Percentiles rank a stretch among this genome's conserved stretches.
Conservation (phyloP, 2,797 vertebrate genomes). For the Enteromius fasciolatus region DNA sequence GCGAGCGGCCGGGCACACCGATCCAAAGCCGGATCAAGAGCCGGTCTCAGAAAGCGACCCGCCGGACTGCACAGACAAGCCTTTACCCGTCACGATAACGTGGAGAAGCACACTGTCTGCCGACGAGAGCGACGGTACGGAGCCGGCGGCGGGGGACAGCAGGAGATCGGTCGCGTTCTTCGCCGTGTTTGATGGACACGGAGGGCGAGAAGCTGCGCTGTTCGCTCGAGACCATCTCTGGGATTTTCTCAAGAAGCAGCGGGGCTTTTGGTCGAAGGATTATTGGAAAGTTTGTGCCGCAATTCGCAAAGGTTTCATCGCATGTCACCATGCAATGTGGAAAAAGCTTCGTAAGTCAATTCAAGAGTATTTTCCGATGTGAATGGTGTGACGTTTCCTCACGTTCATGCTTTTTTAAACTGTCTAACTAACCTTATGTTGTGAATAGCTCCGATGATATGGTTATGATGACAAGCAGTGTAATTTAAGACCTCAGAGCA, state of each 20-base stretch:
- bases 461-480: background rate
- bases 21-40: slow-evolving; percentile 38
- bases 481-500: background rate
- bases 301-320: slow-evolving; percentile 92
- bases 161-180: slow-evolving; percentile 83
- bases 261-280: slow-evolving; percentile 88
- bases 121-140: slow-evolving; percentile 57
- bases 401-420: background rate
- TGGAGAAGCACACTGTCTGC: slow-evolving; percentile 69
- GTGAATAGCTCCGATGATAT: background rate
- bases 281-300: slow-evolving; percentile 89
- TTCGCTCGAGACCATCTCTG: slow-evolving; percentile 91
- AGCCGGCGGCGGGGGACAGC: slow-evolving; percentile 69
- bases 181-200: slow-evolving; percentile 94
- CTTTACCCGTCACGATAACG: slow-evolving; percentile 63
- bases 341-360: slow-evolving; percentile 91
- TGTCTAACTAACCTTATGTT: background rate
- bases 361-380: background rate
- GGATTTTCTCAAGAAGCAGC: slow-evolving; percentile 92
- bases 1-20: slow-evolving; percentile 57
- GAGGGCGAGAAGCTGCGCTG: slow-evolving; percentile 91
- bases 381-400: background rate
- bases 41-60: slow-evolving; percentile 36
- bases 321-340: slow-evolving; percentile 97
- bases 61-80: slow-evolving; percentile 41